Evolutionary conservation across 2,888 invertebrate genomes (phyloP).

Genomic region (Keiferia lycopersicella): DNA sequence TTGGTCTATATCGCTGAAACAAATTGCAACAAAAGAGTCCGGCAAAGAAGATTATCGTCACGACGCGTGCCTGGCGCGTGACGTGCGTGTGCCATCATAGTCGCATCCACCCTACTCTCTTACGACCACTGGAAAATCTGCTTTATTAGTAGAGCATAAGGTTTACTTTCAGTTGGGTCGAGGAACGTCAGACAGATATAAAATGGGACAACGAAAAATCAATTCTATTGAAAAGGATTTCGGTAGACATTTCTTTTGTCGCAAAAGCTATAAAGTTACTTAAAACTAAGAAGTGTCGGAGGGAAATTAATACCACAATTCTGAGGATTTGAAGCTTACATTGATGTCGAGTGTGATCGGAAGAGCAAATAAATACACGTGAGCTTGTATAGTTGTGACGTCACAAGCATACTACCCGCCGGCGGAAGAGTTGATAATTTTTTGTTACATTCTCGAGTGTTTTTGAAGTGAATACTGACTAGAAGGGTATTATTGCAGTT

Average conservation of each 20-base stretch:
- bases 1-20: conserved; percentile 61
- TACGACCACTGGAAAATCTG: conserved; percentile 36
- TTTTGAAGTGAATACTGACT: neutral
- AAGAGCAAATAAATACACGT: conserved; percentile 71
- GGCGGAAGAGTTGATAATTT: conserved; percentile 37
- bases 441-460: conserved; percentile 4
- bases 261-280: conserved; percentile 49
- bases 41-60: conserved; percentile 77
- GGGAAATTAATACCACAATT: conserved; percentile 81
- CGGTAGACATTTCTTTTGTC: conserved; percentile 39
- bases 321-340: conserved; percentile 77
- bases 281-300: conserved; percentile 77
- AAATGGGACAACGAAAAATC: conserved; percentile 42
- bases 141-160: conserved; percentile 30
- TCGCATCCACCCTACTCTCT: conserved; percentile 55
- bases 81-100: conserved; percentile 66
- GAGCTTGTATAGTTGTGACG: conserved; percentile 58
- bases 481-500: neutral
- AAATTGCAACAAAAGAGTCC: conserved; percentile 79
- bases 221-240: conserved; percentile 39
- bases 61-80: conserved; percentile 75
- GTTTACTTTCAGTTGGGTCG: conserved; percentile 27
- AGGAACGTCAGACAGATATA: conserved; percentile 36
- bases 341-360: conserved; percentile 74
- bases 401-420: conserved; percentile 60